Evolutionary conservation across 2,888 invertebrate genomes (phyloP).

Genomic region (Tipula helvola): DNA sequence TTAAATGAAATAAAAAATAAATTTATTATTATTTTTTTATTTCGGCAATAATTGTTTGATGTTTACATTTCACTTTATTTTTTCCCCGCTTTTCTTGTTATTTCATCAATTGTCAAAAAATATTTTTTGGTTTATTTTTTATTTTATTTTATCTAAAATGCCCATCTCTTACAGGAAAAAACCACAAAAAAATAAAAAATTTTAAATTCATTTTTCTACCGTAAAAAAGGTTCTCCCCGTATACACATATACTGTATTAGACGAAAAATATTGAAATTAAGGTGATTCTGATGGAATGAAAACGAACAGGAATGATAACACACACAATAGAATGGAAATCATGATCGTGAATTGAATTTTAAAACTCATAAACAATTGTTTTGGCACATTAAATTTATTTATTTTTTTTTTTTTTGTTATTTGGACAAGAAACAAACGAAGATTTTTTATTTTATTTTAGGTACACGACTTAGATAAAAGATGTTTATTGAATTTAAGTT

Average conservation of each 20-base stretch:
- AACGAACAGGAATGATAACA: background rate
- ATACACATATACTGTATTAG: background rate
- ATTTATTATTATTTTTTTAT: background rate
- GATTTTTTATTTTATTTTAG: background rate
- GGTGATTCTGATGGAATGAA: background rate
- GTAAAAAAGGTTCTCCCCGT: background rate
- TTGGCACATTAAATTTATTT: background rate
- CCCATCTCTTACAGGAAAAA: background rate
- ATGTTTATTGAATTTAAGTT: constrained; percentile 4
- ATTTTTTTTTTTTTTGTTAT: background rate
- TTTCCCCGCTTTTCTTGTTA: background rate
- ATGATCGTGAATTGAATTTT: background rate
- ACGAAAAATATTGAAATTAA: background rate
- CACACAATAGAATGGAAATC: background rate
- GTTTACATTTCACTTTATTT: background rate
- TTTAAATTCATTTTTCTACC: background rate
- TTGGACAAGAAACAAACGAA: background rate
- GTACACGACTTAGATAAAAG: background rate
- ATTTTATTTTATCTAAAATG: background rate
- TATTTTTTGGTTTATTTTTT: background rate
- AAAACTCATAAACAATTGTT: background rate
- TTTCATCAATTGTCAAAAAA: constrained; percentile 4
- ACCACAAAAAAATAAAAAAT: background rate
- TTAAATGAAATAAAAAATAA: background rate
- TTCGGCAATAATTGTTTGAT: constrained; percentile 4